Evolutionary conservation across 2,888 invertebrate genomes (phyloP).

Genomic region (Phengaris arion): DNA sequence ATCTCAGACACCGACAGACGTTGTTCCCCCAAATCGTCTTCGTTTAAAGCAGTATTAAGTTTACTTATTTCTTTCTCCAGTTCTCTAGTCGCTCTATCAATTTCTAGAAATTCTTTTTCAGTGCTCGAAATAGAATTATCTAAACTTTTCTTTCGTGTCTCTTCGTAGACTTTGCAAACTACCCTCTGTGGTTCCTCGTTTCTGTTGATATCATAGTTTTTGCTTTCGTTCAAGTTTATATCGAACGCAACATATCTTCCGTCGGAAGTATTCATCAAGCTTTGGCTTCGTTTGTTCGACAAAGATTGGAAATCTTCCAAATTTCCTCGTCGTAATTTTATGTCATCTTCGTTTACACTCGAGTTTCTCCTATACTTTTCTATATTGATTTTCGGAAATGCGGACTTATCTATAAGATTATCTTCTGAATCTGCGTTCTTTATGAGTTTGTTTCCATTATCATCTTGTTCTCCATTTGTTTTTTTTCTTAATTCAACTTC

Average conservation of each 20-base stretch:
- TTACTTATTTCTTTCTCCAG: slow-evolving; percentile 72
- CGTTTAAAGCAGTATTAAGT: slow-evolving; percentile 68
- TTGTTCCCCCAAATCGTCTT: slow-evolving; percentile 61
- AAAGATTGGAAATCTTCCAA: slow-evolving; percentile 67
- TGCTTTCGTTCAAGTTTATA: slow-evolving; percentile 63
- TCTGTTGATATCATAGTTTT: slow-evolving; percentile 55
- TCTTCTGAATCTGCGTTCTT: slow-evolving; percentile 54
- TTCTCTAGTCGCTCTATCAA: slow-evolving; percentile 68
- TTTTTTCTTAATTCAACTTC: slow-evolving; percentile 33
- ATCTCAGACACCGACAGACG: slow-evolving; percentile 70
- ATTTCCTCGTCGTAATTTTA: slow-evolving; percentile 65
- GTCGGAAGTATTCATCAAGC: slow-evolving; percentile 61
- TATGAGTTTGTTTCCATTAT: slow-evolving; percentile 38
- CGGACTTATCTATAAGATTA: slow-evolving; percentile 53
- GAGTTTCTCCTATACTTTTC: slow-evolving; percentile 68
- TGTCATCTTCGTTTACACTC: slow-evolving; percentile 71
- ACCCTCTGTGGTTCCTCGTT: slow-evolving; percentile 67
- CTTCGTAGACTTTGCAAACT: slow-evolving; percentile 65
- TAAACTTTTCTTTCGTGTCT: slow-evolving; percentile 61
- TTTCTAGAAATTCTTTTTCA: slow-evolving; percentile 72
- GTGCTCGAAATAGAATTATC: slow-evolving; percentile 69
- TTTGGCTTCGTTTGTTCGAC: slow-evolving; percentile 68
- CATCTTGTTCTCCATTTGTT: slow-evolving; percentile 34
- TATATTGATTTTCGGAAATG: slow-evolving; percentile 69
- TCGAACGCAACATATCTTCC: slow-evolving; percentile 60